These are phyloP conservation scores for Acleris emargana DNA, from an alignment of 2,888 invertebrate genomes.

Conservation along the genomic window DNA sequence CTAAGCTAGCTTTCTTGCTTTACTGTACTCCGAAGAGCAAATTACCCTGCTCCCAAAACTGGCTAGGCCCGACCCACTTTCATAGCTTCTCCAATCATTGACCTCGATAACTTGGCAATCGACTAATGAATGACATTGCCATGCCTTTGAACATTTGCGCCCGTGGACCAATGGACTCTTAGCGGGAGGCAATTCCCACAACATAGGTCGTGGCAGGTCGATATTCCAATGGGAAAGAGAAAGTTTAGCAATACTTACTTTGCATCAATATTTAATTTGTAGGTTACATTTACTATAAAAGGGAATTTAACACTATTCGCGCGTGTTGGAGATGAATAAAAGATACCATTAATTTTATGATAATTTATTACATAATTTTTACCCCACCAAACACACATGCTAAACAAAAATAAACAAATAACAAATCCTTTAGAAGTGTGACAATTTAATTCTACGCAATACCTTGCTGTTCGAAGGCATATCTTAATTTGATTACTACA, in stretches of 20 bases:
- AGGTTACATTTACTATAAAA: not conserved
- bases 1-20: no score
- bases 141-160: not conserved
- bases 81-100: no score
- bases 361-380: slow-evolving; percentile 70
- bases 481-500: slow-evolving; percentile 14
- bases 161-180: not conserved
- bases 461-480: slow-evolving; percentile 1
- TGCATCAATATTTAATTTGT: not conserved
- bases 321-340: not conserved
- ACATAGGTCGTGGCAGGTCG: not conserved
- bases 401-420: slow-evolving; percentile 55
- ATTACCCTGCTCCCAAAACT: no score
- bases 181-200: not conserved
- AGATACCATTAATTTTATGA: slow-evolving; percentile 45
- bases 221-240: not conserved
- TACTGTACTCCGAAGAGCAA: no score
- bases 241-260: not conserved
- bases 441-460: slow-evolving; percentile 46
- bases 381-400: slow-evolving; percentile 59
- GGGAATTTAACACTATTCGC: not conserved
- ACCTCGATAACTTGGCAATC: no score
- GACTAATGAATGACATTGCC: no score
- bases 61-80: no score
- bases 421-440: slow-evolving; percentile 60